Evolutionary conservation across 2,797 vertebrate species (phyloP).

Genomic region (Rhyacichthys aspro): DNA sequence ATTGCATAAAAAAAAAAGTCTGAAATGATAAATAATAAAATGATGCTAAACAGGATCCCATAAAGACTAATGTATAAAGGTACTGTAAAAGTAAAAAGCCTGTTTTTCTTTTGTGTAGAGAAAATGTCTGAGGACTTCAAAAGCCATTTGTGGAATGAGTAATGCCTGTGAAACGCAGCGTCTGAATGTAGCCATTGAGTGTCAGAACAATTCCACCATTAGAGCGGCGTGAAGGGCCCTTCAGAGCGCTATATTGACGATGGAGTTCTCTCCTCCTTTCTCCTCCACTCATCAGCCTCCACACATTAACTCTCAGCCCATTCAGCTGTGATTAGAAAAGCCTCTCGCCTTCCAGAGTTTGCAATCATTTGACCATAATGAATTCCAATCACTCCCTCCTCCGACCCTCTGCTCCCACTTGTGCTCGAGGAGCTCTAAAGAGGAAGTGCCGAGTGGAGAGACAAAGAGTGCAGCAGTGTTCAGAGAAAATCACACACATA

Average conservation of each 20-base stretch:
- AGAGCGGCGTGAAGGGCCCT: constrained; percentile 70
- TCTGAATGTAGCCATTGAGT: constrained; percentile 68
- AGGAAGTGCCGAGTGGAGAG: constrained; percentile 56
- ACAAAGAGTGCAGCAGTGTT: constrained; percentile 55
- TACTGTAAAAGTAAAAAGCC: no score
- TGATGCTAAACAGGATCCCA: no score
- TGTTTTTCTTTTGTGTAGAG: no score
- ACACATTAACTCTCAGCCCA: constrained; percentile 76
- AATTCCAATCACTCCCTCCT: constrained; percentile 81
- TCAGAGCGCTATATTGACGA: constrained; percentile 57
- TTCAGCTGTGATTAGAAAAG: constrained; percentile 84
- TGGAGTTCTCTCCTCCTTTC: constrained; percentile 68
- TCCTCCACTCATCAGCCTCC: constrained; percentile 70
- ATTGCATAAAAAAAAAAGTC: no score
- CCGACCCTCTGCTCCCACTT: constrained; percentile 73
- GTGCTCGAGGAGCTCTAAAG: constrained; percentile 67
- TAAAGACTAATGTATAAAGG: no score
- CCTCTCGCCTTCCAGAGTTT: constrained; percentile 80
- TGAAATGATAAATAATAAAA: no score
- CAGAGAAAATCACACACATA: constrained; percentile 29
- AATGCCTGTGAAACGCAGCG: constrained; percentile 48
- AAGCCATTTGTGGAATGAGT: constrained; percentile 45
- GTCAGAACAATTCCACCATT: constrained; percentile 75
- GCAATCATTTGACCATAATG: constrained; percentile 86
- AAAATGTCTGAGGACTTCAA: constrained; percentile 17